Base-by-base conservation (phyloP, 1,140 invertebrate species). In the Chlorops oryzae region DNA sequence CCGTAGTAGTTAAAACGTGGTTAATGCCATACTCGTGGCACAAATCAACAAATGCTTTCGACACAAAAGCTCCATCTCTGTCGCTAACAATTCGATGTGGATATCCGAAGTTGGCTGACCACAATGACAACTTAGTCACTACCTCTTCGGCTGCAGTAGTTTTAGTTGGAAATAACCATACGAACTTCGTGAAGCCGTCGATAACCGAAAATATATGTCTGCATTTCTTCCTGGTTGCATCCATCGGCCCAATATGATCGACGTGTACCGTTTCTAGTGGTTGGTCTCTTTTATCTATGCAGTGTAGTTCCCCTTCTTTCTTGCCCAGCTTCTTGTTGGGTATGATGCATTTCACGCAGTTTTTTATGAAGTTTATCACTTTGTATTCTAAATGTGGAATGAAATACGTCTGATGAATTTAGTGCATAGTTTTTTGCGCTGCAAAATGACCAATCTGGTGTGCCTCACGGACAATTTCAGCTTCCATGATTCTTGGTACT, bases 101-200 rank as follows among this genome's bases (percentile, higher is more conserved):
- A n/a, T n/a, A n/a, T n/a, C n/a, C n/a, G n/a, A n/a, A n/a, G n/a
- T n/a, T n/a, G n/a, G n/a, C n/a, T n/a, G n/a, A n/a, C n/a, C n/a
- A n/a, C n/a, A n/a, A n/a, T n/a, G n/a, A 9, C 15, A 42, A 42
- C 9, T 24, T 6, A 6, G 9, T 24, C 7, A 42, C 18, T 7
- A 42, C 40, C 23, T 6, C 15, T 5, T 21, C 18, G 5, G 40
- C 40, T 9, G 5, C 5, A 21, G 40, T 73, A 24, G 46, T 47
- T 45, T 45, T 32, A 5, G 43, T 45, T 15, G 25, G 43, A 18
- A 12, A 32, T n/a, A 45, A 32, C 43, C 43, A 45, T 12, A 59
- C 50, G 56, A 73, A 75, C 28, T 74, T 74, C 3, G 63, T 61
- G 57, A 73, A 74, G 1, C 48, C 65, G 51, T 74, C 71, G 3